Base-by-base conservation (phyloP, 2,113 vertebrate genomes). In the Silurus glanis region DNA sequence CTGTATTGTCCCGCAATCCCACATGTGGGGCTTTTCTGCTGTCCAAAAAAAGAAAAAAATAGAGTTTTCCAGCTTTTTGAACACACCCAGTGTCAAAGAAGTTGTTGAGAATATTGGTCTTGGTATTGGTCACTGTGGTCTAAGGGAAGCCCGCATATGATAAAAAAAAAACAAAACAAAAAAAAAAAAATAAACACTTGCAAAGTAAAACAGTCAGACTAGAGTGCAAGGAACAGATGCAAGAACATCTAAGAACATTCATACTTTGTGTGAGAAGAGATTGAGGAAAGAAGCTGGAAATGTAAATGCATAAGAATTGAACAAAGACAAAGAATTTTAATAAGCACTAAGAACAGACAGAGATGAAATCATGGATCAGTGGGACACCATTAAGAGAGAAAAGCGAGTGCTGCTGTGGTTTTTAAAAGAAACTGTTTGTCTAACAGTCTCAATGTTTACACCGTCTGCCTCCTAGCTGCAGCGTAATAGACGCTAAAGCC, bases 71-170 rank as follows among this genome's bases (percentile, higher is more conserved):
- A 81, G 78, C 47, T 82, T 84, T 37, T 80, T 69, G 56, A 85
- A 62, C 71, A 74, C 76, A 88, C 78, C 28, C 51, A 3, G 59
- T 58, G 59, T 84, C 66, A 80, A 62, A 14, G n/a, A 53, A 53
- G 56, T 81, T 47, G 47, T 9, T 37, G 45, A 56, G 76, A 28
- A 61, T 76, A 80, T 8, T 28, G 79, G 83, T 75, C 59, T n/a
- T n/a, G n/a, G n/a, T n/a, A n/a, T n/a, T n/a, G n/a, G n/a, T n/a
- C 51, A 78, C 9, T 55, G 16, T 79, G 25, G 49, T 85, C 83
- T 80, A 47, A 64, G 86, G 80, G 86, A 87, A 87, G 83, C 78
- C 85, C 83, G 49, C 74, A 72, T 13, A 85, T 83, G 62, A 79
- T 14, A 71, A 28, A 69, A 74, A 71, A 74, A n/a, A 37, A 19